phyloP scores from a whole-genome alignment of 1,140 invertebrate species.

The Carcinoscorpius rotundicauda region DNA sequence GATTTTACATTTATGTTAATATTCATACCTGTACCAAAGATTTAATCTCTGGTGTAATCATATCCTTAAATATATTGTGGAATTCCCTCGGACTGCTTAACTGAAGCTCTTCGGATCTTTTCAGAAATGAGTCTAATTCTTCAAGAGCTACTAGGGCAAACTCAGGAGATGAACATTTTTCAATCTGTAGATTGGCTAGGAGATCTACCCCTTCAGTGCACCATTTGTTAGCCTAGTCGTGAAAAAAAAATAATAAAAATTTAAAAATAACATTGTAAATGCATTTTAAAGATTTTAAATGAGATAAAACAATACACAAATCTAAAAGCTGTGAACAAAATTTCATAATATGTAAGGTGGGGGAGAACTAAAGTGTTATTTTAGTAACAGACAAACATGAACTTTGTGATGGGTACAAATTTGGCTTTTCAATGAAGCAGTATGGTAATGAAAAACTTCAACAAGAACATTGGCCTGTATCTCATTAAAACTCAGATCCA shows the following conservation, averaged over 20 bases:
- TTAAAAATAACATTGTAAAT: neutral
- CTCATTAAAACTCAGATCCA: too few relatives aligned
- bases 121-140: conserved; percentile 59
- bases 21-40: conserved; percentile 59
- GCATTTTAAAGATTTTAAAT: too few relatives aligned
- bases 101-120: conserved; percentile 57
- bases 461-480: too few relatives aligned
- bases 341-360: too few relatives aligned
- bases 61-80: conserved; percentile 59
- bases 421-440: too few relatives aligned
- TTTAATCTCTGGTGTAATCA: conserved; percentile 73
- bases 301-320: too few relatives aligned
- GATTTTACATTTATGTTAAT: too few relatives aligned
- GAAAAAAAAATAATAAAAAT: neutral
- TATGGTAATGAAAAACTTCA: too few relatives aligned
- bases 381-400: too few relatives aligned
- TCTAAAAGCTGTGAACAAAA: too few relatives aligned
- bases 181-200: conserved; percentile 60
- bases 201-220: conserved; percentile 81
- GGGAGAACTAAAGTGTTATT: too few relatives aligned
- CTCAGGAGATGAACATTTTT: conserved; percentile 54
- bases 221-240: conserved; percentile 75
- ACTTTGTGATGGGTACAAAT: too few relatives aligned
- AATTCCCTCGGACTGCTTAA: conserved; percentile 55
- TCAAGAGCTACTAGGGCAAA: conserved; percentile 51